Conservation (phyloP, 1,140 invertebrate genomes). For the Calephelis virginiensis region DNA sequence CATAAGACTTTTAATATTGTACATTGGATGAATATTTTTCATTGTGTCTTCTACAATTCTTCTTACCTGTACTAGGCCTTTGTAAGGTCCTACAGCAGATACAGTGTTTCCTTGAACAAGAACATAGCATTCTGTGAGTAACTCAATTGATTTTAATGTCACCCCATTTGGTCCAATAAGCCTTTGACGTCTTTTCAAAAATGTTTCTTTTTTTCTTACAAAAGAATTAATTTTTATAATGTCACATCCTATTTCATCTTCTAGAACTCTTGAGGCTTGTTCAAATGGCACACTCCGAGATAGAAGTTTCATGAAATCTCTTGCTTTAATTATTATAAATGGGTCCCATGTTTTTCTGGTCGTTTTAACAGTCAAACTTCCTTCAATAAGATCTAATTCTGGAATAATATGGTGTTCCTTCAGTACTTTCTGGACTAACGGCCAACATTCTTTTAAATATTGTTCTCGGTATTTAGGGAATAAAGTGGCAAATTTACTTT, state of each 20-base stretch:
- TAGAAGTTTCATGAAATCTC: slow-evolving; percentile 97
- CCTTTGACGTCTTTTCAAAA: slow-evolving; percentile 96
- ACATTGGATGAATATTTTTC: slow-evolving; percentile 99
- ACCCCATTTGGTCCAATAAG: slow-evolving; percentile 98
- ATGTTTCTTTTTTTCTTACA: slow-evolving; percentile 95
- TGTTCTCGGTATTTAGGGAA: slow-evolving; percentile 95
- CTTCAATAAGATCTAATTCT: slow-evolving; percentile 96
- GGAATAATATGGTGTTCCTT: slow-evolving; percentile 89
- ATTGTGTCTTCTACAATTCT: slow-evolving; percentile 97
- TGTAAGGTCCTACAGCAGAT: slow-evolving; percentile 95
- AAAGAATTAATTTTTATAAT: slow-evolving; percentile 98
- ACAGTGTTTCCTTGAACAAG: slow-evolving; percentile 99
- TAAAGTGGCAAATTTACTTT: slow-evolving; percentile 85
- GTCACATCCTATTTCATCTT: slow-evolving; percentile 96
- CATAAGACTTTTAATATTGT: slow-evolving; percentile 99
- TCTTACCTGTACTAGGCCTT: slow-evolving; percentile 94
- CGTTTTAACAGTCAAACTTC: slow-evolving; percentile 96
- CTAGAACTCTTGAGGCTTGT: slow-evolving; percentile 90
- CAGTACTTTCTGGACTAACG: slow-evolving; percentile 93
- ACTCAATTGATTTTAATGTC: slow-evolving; percentile 97
- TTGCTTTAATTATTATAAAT: slow-evolving; percentile 97
- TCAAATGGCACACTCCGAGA: slow-evolving; percentile 98
- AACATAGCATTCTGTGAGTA: slow-evolving; percentile 98
- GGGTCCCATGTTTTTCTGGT: slow-evolving; percentile 99
- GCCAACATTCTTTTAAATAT: slow-evolving; percentile 98